Conservation (phyloP, 2,797 vertebrate genomes). For the Thamnophis elegans region DNA sequence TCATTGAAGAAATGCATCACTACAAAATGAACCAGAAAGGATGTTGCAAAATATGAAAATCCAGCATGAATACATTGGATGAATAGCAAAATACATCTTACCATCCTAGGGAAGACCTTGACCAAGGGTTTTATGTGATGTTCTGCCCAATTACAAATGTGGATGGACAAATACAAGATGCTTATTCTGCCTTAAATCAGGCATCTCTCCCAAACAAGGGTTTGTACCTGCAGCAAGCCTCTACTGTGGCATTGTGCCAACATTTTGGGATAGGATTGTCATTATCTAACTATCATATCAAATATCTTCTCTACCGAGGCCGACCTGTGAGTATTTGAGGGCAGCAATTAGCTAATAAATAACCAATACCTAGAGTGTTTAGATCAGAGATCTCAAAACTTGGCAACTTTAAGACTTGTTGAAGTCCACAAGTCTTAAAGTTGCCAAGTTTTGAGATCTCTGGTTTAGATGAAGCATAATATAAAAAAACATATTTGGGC, state of each 20-base stretch:
- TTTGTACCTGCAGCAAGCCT: background rate
- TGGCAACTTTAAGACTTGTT: too few species aligned
- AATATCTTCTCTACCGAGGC: background rate
- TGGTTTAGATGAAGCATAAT: background rate
- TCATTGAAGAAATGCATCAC: background rate
- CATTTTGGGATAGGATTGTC: background rate
- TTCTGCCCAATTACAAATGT: background rate
- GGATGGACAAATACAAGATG: background rate
- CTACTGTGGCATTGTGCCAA: background rate
- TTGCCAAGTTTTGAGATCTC: too few species aligned
- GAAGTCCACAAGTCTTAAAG: too few species aligned
- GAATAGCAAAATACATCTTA: background rate
- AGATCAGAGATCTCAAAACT: background rate
- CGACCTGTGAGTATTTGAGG: background rate
- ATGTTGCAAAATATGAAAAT: background rate
- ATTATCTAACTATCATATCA: background rate
- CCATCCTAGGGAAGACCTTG: background rate
- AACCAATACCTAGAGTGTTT: background rate
- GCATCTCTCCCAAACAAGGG: background rate
- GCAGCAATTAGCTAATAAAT: background rate
- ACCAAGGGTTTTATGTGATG: background rate
- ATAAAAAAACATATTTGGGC: background rate
- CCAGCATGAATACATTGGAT: background rate
- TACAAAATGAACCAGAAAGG: background rate
- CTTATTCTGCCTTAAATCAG: background rate